phyloP scores from a whole-genome alignment of 2,797 vertebrate species.

The Triplophysa yarkandensis region DNA sequence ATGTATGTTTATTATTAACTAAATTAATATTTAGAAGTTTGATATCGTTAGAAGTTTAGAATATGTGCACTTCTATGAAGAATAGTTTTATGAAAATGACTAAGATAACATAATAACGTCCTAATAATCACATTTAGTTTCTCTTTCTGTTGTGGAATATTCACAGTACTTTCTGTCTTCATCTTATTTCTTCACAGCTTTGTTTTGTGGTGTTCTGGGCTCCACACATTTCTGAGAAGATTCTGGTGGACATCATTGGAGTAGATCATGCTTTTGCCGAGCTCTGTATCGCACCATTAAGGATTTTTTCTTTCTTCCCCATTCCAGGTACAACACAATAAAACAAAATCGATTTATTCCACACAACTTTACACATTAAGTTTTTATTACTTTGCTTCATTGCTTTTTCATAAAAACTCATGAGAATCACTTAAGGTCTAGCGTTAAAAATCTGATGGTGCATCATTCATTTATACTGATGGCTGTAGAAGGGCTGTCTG shows the following conservation, averaged over 20 bases:
- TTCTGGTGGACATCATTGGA: slow-evolving; percentile 93
- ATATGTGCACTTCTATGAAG: too few species aligned
- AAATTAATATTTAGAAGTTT: too few species aligned
- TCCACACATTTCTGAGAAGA: slow-evolving; percentile 91
- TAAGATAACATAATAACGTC: too few species aligned
- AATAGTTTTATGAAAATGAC: too few species aligned
- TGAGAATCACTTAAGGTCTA: not conserved
- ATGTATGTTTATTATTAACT: too few species aligned
- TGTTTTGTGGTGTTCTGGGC: slow-evolving; percentile 98
- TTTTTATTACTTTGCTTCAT: too few species aligned
- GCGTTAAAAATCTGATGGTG: too few species aligned
- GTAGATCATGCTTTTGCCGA: slow-evolving; percentile 91
- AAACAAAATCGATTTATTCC: not conserved
- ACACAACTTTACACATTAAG: not conserved
- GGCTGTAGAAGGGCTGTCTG: too few species aligned
- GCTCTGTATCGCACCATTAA: slow-evolving; percentile 89
- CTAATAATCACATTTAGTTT: slow-evolving; percentile 1
- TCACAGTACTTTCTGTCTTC: not conserved
- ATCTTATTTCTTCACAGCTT: slow-evolving; percentile 75
- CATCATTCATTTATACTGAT: too few species aligned
- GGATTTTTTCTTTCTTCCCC: slow-evolving; percentile 97
- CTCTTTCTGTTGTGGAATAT: not conserved
- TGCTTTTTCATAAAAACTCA: not conserved
- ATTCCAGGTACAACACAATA: slow-evolving; percentile 82
- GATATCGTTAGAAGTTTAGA: too few species aligned